These are phyloP conservation scores for Arion vulgaris DNA, from an alignment of 1,140 invertebrate species.

Conservation along the genomic window DNA sequence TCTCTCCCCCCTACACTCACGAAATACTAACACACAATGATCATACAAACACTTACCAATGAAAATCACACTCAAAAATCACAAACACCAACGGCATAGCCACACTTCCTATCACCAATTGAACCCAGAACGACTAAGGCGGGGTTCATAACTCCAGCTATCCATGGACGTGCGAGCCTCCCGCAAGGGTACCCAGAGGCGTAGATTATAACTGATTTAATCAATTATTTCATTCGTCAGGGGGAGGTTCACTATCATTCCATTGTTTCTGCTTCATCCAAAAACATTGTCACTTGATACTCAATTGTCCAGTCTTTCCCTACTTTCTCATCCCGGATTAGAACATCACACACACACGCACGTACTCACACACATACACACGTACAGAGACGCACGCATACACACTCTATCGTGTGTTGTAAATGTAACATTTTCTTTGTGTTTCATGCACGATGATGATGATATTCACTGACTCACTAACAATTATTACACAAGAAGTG, in stretches of 20 bases:
- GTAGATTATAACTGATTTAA: slow-evolving; percentile 1
- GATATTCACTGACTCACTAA: neutral
- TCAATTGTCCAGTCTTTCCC: neutral
- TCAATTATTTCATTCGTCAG: neutral
- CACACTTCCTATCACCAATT: neutral
- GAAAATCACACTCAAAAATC: neutral
- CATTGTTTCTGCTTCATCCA: slow-evolving; percentile 7
- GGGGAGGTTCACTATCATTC: neutral
- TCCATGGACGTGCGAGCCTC: neutral
- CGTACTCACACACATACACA: neutral
- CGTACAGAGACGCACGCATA: neutral
- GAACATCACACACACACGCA: neutral
- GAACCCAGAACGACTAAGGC: neutral
- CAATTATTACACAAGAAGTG: too few relatives aligned
- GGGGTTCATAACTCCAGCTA: neutral
- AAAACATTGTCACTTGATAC: neutral
- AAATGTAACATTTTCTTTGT: neutral
- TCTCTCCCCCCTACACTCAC: too few relatives aligned
- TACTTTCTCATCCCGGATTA: neutral
- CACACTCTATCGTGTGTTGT: neutral
- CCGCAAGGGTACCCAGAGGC: neutral
- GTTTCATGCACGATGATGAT: neutral
- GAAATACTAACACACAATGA: neutral
- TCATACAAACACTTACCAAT: neutral
- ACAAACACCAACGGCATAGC: neutral